These are phyloP conservation scores for Hirundichthys speculiger DNA, from an alignment of 2,113 vertebrate genomes.

Conservation along the genomic window DNA sequence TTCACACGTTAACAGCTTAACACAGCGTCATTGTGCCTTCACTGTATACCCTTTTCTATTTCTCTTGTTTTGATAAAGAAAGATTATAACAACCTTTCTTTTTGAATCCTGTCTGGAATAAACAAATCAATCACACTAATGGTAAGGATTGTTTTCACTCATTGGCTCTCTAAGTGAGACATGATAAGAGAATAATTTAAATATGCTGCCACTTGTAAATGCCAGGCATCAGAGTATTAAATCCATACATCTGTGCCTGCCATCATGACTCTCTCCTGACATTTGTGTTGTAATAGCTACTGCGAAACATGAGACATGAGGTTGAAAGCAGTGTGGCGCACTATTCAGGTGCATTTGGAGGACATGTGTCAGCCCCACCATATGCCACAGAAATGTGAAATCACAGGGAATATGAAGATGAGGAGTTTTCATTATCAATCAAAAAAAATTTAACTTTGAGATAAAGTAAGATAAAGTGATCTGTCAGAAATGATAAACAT, in stretches of 20 bases:
- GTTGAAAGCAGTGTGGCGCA: conserved; percentile 45
- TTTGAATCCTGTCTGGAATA: conserved; percentile 36
- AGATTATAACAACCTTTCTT: conserved; percentile 36
- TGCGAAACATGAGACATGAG: conserved; percentile 42
- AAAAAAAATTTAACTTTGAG: too few species aligned
- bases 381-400: conserved; percentile 46
- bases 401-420: conserved; percentile 22
- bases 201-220: conserved; percentile 43
- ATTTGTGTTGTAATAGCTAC: conserved; percentile 40
- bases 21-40: conserved; percentile 22
- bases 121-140: conserved; percentile 65
- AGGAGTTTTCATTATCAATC: conserved; percentile 11
- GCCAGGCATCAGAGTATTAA: conserved; percentile 41
- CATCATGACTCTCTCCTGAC: conserved; percentile 36
- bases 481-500: too few species aligned
- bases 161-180: conserved; percentile 38
- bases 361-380: conserved; percentile 39
- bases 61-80: conserved; percentile 26
- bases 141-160: conserved; percentile 40
- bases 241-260: conserved; percentile 55
- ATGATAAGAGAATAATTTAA: conserved; percentile 52
- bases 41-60: conserved; percentile 14
- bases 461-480: too few species aligned
- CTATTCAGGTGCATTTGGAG: conserved; percentile 50
- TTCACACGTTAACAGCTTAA: conserved; percentile 6